Base-by-base conservation (phyloP, 2,797 vertebrate genomes). In the Coregonus ussuriensis region DNA sequence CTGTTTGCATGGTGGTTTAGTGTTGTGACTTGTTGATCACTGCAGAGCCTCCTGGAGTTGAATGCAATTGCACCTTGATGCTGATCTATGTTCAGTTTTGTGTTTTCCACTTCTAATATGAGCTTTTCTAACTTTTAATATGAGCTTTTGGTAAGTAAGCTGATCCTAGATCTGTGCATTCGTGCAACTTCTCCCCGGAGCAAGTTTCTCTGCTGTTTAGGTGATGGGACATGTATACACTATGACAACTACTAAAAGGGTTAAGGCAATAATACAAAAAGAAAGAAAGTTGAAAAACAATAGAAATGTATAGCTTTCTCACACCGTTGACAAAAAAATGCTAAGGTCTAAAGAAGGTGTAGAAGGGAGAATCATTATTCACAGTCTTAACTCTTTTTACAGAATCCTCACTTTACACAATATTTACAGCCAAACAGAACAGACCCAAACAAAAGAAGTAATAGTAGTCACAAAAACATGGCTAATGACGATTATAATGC, bases 241-340 rank as follows among this genome's bases (percentile, higher is more conserved):
- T 70, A 86, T 86, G 83, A 78, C 68, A 52, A 77, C 89, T 87
- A 87, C 86, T 81, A 29, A 91, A 90, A 88, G 86, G 91, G 88
- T 93, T 93, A 93, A 93, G 91, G 90, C 91, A 90, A 89, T 85
- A 89, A 91, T 90, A 91, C 78, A 93, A 91, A 89, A 90, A 88
- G 86, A 91, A 92, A 87, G 70, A 84, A 89, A 84, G 83, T 85
- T 3, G 18, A 82, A 74, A 71, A 93, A 92, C 78, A 88, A 89
- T 87, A 88, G 74, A 90, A 88, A 91, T 84, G 86, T 88, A 78
- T 84, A 33, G 85, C 86, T 89, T 80, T 90, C 76, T 87, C 85
- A 84, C 78, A 53, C 66, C 78, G 74, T 86, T 54, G 74, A 86
- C 81, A 82, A 68, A 79, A 79, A 75, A 85, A 84, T 70, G 51